Conservation (phyloP, 2,113 vertebrate genomes). For the Colius striatus region DNA sequence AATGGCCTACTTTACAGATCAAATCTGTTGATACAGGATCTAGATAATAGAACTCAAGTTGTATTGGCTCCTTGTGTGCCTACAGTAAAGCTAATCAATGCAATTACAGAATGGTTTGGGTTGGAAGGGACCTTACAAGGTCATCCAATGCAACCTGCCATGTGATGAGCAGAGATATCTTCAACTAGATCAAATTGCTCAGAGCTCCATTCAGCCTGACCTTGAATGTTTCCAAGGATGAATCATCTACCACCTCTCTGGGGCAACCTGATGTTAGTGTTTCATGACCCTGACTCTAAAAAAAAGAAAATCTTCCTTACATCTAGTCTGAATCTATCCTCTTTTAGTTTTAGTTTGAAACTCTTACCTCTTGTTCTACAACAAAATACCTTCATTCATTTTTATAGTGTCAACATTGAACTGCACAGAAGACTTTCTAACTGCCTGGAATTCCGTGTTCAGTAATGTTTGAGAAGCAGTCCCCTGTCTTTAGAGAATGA, state of each 20-base stretch:
- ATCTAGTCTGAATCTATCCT: not conserved
- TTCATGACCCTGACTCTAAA: not conserved
- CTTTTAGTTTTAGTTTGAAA: not conserved
- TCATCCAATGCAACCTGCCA: not conserved
- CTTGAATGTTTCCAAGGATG: not conserved
- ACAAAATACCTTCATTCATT: not conserved
- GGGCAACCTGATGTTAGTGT: not conserved
- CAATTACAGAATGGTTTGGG: not conserved
- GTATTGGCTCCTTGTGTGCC: not conserved
- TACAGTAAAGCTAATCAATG: not conserved
- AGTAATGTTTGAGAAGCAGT: not conserved
- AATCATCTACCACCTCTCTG: not conserved
- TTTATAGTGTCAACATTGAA: not conserved
- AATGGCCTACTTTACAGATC: not conserved
- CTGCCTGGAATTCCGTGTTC: not conserved
- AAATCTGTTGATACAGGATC: not conserved
- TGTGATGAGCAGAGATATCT: not conserved
- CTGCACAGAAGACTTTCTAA: not conserved
- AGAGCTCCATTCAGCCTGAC: rapidly evolving
- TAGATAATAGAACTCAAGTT: not conserved
- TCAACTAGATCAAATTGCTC: not conserved
- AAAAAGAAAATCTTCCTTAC: not conserved
- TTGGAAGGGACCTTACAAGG: not conserved
- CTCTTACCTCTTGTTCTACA: not conserved
- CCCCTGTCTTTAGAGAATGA: not conserved